Evolutionary conservation across 2,113 vertebrate genomes (phyloP), one percentile per base, ranked within the genome.

Genomic region (Sphaerodactylus townsendi): DNA sequence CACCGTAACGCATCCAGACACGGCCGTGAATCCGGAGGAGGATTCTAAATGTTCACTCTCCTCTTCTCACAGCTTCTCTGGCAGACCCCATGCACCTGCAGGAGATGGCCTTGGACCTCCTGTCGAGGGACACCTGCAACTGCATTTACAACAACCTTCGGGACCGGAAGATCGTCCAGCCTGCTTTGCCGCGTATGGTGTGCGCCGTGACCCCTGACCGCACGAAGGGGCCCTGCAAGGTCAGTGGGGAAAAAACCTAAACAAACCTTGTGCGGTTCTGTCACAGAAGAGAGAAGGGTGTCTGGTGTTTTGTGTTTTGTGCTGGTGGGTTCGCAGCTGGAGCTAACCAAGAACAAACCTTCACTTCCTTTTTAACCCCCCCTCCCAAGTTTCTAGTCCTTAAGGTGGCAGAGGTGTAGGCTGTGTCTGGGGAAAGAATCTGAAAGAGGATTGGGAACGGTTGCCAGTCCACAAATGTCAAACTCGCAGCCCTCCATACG

Each of bases 151-250:
- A 82, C 53, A 7, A 79, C 46, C 62, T 23, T 33, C 5, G 71
- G 44, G 28, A 66, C 71, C 64, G 80, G 79, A 46, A 68, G 10
- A 23, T 87, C 5, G 3, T 46, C 44, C 70, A 25, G 37, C 78
- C 86, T 0, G 79, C 90, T 3, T 23, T 79, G 35, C 84, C 87
- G 0, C 82, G 86, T 53, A 92, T 91, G 86, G 44, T 93, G 71
- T 94, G 93, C 19, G 89, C 89, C 0, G 35, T 88, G 70, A 90
- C 86, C 2, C 50, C 82, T 35, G 48, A 37, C 2, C 91, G 93
- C 82, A 82, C 88, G 86, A 85, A 85, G 2, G 91, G 82, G 66
- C 77, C 93, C 21, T 93, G 90, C 88, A 77, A 82, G 92, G 94
- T 94, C 82, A 93, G 86, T 81, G 28, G n/a, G 21, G 53, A 4